Conservation (phyloP, 2,113 vertebrate species). For the Pseudopipra pipra region DNA sequence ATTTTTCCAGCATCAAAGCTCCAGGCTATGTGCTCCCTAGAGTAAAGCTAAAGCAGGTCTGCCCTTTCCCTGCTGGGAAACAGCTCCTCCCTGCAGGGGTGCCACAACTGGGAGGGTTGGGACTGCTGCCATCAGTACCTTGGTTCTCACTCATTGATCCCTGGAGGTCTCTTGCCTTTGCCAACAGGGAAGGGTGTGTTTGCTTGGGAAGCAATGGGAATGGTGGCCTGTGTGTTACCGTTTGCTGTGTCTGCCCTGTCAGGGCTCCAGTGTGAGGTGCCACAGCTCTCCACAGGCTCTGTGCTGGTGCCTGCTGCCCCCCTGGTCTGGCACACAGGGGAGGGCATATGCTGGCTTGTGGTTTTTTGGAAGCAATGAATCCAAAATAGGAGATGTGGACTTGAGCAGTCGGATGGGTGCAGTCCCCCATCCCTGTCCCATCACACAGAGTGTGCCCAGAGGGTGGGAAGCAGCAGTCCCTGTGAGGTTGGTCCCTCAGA, state of each 20-base stretch:
- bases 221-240: neutral
- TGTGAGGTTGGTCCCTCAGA: neutral
- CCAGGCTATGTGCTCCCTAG: accelerated
- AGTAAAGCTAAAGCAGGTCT: neutral
- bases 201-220: neutral
- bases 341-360: accelerated
- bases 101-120: neutral
- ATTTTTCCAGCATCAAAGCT: accelerated
- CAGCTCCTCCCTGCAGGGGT: accelerated
- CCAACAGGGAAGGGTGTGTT: neutral
- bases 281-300: neutral
- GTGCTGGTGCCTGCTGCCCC: neutral
- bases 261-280: accelerated
- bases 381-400: accelerated
- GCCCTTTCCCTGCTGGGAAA: neutral
- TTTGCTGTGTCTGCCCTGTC: neutral
- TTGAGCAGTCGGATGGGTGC: accelerated
- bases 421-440: neutral
- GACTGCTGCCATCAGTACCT: accelerated
- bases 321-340: neutral
- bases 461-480: neutral
- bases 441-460: accelerated
- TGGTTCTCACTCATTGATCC: accelerated
- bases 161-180: neutral
- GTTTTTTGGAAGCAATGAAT: neutral